Evolutionary conservation across 2,113 vertebrate genomes (phyloP), one percentile per base, ranked within the genome.

Genomic region (Cacatua alba): DNA sequence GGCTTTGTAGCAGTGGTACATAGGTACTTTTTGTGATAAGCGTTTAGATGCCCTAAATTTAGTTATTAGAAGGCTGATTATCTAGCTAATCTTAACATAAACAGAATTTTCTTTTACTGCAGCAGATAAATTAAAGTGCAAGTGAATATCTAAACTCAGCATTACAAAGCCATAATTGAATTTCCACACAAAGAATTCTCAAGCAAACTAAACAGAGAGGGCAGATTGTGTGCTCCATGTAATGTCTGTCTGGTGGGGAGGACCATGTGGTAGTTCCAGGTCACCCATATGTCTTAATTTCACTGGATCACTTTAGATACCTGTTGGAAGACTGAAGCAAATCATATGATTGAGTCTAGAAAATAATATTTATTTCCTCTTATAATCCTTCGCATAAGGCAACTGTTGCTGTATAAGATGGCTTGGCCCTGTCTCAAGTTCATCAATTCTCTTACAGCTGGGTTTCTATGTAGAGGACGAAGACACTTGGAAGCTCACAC

Each of bases 41-140:
- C 78, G 63, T 76, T 92, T 90, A 92, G 84, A 64, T 90, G 60
- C 43, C 83, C 72, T 91, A 80, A 82, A 95, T n/a, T 71, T 69
- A 70, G 93, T 84, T 81, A 87, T 75, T 80, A 70, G 81, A 70
- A 90, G 39, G 62, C 60, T 84, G 43, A 43, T 82, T 92, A 48
- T 86, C 41, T 80, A 46, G 33, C 20, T 75, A 74, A 80, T 69
- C 44, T 70, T 87, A 68, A 64, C 55, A 90, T 79, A 90, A 85
- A 92, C 20, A 24, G 71, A 95, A 63, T 84, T 92, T 21, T 71
- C 52, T 53, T 94, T 86, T 94, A 72, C 72, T 62, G 10, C 57
- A 71, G 59, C 14, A 72, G 12, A 57, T 81, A 70, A 80, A 62
- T 82, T 84, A 62, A 41, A 75, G 48, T 13, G 19, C 10, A 63